Evolutionary conservation across 1,140 invertebrate genomes (phyloP).

Genomic region (Ostrea denselamellosa): DNA sequence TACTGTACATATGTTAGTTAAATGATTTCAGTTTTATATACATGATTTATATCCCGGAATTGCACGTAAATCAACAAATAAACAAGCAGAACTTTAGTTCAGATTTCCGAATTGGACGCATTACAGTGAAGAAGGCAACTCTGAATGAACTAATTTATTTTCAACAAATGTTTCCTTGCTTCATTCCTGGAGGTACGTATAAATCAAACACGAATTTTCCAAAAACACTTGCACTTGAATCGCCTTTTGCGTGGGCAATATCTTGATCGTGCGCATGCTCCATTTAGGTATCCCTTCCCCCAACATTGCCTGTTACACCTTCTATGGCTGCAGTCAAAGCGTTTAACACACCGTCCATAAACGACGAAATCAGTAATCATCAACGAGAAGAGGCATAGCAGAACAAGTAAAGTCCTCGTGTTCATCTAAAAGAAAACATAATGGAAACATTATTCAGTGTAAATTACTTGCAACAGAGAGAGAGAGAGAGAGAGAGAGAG

Average conservation of each 20-base stretch:
- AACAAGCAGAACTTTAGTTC: too few relatives aligned
- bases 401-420: neutral
- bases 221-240: neutral
- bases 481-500: too few relatives aligned
- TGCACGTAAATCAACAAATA: too few relatives aligned
- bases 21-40: too few relatives aligned
- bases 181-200: too few relatives aligned
- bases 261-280: neutral
- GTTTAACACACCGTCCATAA: neutral
- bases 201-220: neutral
- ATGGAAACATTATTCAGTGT: neutral
- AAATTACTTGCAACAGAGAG: neutral
- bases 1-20: too few relatives aligned
- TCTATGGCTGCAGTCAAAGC: neutral
- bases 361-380: neutral
- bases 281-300: neutral
- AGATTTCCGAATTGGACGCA: too few relatives aligned
- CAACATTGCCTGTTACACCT: neutral
- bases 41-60: too few relatives aligned
- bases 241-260: neutral
- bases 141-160: too few relatives aligned
- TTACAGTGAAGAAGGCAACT: too few relatives aligned
- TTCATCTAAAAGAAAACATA: neutral
- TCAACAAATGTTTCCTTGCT: too few relatives aligned
- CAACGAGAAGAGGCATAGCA: neutral